Evolutionary conservation across 2,888 invertebrate species (phyloP), one percentile per base, ranked within the genome.

Genomic region (Lomographa bimaculata): DNA sequence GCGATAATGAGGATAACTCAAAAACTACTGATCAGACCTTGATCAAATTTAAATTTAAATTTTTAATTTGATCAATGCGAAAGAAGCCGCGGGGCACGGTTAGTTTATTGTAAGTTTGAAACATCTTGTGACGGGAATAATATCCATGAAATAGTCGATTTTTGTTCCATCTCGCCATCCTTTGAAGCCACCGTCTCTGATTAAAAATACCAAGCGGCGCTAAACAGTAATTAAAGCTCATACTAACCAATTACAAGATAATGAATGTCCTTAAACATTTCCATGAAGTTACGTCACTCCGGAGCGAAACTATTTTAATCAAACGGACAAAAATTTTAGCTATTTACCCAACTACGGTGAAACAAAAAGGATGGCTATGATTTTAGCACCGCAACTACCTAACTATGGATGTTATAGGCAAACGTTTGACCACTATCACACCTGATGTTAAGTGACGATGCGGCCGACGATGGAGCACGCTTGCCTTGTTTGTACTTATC

Each of bases 171-270:
- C 12, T 16, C 4, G 5, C 11, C 5, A 5, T 14, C 10, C 7
- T 28, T 40, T 23, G 10, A 29, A 40, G 28, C 3, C 8, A 28
- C 28, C 27, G 29, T 29, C 28, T 10, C 34, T 11, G 18, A 34
- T 34, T 14, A 34, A 41, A 34, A 41, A 34, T 16, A 20, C 34
- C 21, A 40, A 17, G 18, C 33, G 30, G 26, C 26, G 26, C 30
- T 27, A 42, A 40, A 24, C 28, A 34, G 14, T 34, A 34, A 34
- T 40, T 34, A 34, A 34, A 24, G 14, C 24, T 24, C 32, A 40
- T 34, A 40, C 35, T 12, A 35, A 36, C 42, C 42, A 42, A 42
- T 42, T 42, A 42, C 10, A 9, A 23, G 26, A 41, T 35, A 35
- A 41, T 30, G 35, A 29, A 30, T 35, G 40, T 34, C 28, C 40